phyloP scores from a whole-genome alignment of 2,888 invertebrate species.

The Rutpela maculata region DNA sequence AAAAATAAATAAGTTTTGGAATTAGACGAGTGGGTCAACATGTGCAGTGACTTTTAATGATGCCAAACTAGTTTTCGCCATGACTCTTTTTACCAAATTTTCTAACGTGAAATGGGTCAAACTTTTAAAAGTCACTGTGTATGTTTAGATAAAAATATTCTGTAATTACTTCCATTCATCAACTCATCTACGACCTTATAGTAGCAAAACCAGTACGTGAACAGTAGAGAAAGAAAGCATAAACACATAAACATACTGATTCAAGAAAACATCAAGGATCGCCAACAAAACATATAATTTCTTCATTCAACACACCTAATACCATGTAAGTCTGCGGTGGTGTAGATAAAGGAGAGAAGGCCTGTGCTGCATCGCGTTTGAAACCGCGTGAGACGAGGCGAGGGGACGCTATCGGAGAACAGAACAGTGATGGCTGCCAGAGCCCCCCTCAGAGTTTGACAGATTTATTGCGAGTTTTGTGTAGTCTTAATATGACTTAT shows the following conservation, averaged over 20 bases:
- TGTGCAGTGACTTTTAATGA: no score
- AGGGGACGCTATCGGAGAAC: slow-evolving; percentile 55
- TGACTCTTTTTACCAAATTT: no score
- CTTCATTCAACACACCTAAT: slow-evolving; percentile 43
- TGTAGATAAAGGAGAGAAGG: slow-evolving; percentile 35
- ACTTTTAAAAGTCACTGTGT: background rate
- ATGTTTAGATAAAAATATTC: background rate
- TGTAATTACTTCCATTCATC: background rate
- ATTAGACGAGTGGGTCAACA: no score
- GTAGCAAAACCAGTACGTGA: slow-evolving; percentile 3
- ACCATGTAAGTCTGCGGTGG: slow-evolving; percentile 44
- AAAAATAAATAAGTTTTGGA: no score
- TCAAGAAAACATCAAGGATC: background rate
- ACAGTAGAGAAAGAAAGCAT: background rate
- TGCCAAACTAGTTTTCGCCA: no score
- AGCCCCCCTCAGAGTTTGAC: slow-evolving; percentile 72
- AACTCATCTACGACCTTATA: background rate
- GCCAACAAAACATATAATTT: slow-evolving; percentile 32
- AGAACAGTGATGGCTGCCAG: slow-evolving; percentile 65
- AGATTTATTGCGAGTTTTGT: slow-evolving; percentile 73
- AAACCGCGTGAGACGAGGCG: slow-evolving; percentile 44
- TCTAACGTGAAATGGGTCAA: no score
- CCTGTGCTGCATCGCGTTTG: background rate
- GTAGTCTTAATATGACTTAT: slow-evolving; percentile 76
- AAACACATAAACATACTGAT: slow-evolving; percentile 7